Base-by-base conservation (phyloP, 2,888 invertebrate genomes). In the Busseola fusca region DNA sequence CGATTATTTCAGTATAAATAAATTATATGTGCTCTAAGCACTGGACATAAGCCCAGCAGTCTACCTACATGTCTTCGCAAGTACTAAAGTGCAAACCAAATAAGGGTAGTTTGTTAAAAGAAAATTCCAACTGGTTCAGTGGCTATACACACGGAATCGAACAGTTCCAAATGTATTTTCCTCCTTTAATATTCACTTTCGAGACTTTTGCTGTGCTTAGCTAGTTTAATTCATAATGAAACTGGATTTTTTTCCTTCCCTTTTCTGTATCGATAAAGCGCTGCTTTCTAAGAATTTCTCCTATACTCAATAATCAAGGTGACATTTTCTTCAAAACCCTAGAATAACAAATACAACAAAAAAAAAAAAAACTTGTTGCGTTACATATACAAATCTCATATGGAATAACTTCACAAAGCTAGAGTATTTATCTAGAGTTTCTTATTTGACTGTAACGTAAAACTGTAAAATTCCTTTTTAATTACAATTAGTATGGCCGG, bases 171-270 rank as follows among this genome's bases (percentile, higher is more conserved):
- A 54, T 59, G 58, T 73, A 40, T 34, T 59, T 52, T 50, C 69
- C n/a, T 67, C 9, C 48, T 75, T 57, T 60, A 60, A 48, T 68
- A 75, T 74, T 74, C 54, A 75, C 59, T 68, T 34, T 42, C 42
- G 30, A 48, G 54, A 58, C 27, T 27, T 57, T 3, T 18, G n/a
- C 14, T 10, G 1, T n/a, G 6, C 27, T 10, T 16, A 56, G n/a
- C 34, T 40, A 18, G 25, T 34, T 68, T 34, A 52, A 40, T 45
- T 59, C 5, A 30, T 54, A 30, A 12, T 18, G 27, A 45, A 52
- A 37, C 5, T 3, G 2, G 21, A 16, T n/a, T 21, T 14, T 45
- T 56, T 64, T 21, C 0, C 1, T 25, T 45, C 21, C 21, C 10
- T n/a, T 34, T 34, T 42, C 21, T 40, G 9, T 34, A 34, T 40